phyloP scores from a whole-genome alignment of 2,113 vertebrate genomes.

The Nannobrachium achirus region DNA sequence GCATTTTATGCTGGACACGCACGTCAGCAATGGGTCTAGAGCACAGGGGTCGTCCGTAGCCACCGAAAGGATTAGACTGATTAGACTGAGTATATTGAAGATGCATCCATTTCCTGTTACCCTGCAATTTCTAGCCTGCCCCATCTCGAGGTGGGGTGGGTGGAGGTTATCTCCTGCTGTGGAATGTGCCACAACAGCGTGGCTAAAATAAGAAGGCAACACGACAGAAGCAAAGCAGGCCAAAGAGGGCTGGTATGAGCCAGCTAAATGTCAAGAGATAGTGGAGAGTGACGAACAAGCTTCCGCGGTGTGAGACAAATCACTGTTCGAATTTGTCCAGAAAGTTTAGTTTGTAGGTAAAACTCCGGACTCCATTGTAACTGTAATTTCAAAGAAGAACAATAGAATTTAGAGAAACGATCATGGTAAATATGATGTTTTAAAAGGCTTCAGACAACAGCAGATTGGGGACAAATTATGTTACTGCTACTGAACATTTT shows the following conservation, averaged over 20 bases:
- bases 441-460: background rate
- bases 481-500: background rate
- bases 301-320: conserved; percentile 21
- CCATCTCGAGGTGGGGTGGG: background rate
- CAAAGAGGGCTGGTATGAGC: conserved; percentile 61
- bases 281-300: conserved; percentile 32
- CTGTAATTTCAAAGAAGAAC: background rate
- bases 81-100: background rate
- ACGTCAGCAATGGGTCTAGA: too few relatives aligned
- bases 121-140: conserved; percentile 27
- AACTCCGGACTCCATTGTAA: background rate
- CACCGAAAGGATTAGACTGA: too few relatives aligned
- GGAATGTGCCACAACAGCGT: conserved; percentile 79
- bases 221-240: conserved; percentile 61
- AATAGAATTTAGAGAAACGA: background rate
- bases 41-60: too few relatives aligned
- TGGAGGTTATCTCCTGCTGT: conserved; percentile 74
- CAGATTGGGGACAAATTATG: background rate
- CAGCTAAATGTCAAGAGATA: conserved; percentile 81
- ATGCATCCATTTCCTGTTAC: conserved; percentile 41
- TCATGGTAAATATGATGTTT: too few relatives aligned
- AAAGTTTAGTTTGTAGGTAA: background rate
- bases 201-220: conserved; percentile 80
- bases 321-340: background rate
- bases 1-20: too few relatives aligned